Conservation (phyloP, 1,140 invertebrate species). For the Aphis gossypii region DNA sequence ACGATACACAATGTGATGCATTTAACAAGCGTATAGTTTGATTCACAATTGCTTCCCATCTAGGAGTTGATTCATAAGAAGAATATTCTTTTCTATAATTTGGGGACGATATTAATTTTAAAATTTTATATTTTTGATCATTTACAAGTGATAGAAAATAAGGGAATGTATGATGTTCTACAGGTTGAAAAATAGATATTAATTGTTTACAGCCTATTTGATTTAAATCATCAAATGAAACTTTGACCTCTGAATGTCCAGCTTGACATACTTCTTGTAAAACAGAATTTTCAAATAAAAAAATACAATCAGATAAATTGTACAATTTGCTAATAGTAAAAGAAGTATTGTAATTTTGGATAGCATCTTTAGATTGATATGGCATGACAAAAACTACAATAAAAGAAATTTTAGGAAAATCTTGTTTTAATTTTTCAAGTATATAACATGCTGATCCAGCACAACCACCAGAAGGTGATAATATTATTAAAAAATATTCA, state of each 20-base stretch:
- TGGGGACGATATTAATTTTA: conserved; percentile 30
- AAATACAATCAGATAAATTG: conserved; percentile 52
- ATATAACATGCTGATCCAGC: conserved; percentile 47
- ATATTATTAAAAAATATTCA: conserved; percentile 47
- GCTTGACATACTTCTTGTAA: conserved; percentile 50
- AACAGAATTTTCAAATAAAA: conserved; percentile 54
- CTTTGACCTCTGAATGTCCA: conserved; percentile 35
- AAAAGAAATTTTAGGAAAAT: conserved; percentile 43
- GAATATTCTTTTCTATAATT: conserved; percentile 54
- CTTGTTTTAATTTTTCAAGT: conserved; percentile 48
- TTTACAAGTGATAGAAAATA: conserved; percentile 40
- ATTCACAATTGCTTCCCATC: conserved; percentile 49
- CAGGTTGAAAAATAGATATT: conserved; percentile 39
- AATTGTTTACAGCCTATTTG: conserved; percentile 40
- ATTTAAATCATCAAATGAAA: conserved; percentile 44
- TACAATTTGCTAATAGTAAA: conserved; percentile 46
- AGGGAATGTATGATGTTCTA: conserved; percentile 40
- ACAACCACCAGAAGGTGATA: conserved; percentile 50
- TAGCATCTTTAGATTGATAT: conserved; percentile 52
- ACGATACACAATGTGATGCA: neutral
- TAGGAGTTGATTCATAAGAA: conserved; percentile 49
- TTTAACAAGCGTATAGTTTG: conserved; percentile 43
- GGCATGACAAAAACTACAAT: conserved; percentile 28
- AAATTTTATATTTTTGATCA: conserved; percentile 40
- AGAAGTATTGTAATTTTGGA: conserved; percentile 53